Percentiles rank a stretch among this genome's conserved stretches.
Evolutionary conservation across 2,888 invertebrate species (phyloP).

Genomic region (Perithous albicinctus): DNA sequence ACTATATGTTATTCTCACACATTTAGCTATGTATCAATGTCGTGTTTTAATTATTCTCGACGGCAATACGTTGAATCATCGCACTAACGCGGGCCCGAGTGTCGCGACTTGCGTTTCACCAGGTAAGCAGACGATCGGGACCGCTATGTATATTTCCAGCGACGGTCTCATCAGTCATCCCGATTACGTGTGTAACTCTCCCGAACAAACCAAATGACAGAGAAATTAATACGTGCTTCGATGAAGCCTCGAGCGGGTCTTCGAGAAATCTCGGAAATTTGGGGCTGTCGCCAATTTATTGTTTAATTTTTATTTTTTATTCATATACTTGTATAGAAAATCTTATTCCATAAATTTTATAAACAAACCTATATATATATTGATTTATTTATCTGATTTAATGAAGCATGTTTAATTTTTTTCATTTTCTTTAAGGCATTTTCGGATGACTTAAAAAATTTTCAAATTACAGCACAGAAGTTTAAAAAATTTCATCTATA

Average conservation of each 20-base stretch:
- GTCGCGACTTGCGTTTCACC: not conserved
- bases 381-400: no score
- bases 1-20: conserved; percentile 21
- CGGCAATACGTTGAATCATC: conserved; percentile 30
- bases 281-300: not conserved
- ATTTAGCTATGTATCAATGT: not conserved
- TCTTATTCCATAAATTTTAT: no score
- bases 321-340: no score
- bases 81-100: not conserved
- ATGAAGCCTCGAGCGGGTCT: conserved; percentile 9
- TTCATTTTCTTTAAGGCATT: no score
- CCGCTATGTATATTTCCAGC: conserved; percentile 48
- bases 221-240: conserved; percentile 52
- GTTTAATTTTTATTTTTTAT: no score
- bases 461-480: no score
- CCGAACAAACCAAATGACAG: conserved; percentile 34
- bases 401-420: no score
- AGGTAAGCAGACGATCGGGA: conserved; percentile 15
- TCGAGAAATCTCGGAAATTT: conserved; percentile 54
- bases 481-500: no score
- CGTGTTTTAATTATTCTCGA: conserved; percentile 51
- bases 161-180: conserved; percentile 37
- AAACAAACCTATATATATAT: no score
- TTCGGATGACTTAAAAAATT: no score
- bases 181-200: conserved; percentile 13